phyloP scores from a whole-genome alignment of 2,797 vertebrate species.

The Buceros bicornis region DNA sequence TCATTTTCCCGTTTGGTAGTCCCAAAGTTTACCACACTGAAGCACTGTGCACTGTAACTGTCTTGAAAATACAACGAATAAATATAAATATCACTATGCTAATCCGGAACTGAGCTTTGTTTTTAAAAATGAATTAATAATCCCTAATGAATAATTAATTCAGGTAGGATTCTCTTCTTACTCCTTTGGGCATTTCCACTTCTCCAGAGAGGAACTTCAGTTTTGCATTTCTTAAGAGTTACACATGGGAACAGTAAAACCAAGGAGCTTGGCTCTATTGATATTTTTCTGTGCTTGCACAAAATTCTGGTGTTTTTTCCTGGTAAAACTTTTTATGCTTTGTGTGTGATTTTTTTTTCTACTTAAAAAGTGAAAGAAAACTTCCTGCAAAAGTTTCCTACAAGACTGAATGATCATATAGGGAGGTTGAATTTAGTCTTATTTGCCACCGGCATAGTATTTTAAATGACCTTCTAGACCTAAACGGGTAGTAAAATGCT shows the following conservation, averaged over 20 bases:
- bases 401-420: not conserved
- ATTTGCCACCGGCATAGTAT: not conserved
- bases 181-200: not conserved
- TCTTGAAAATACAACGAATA: not conserved
- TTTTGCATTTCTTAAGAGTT: conserved; percentile 26
- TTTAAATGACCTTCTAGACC: not conserved
- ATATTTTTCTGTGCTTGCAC: not conserved
- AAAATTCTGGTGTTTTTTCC: not conserved
- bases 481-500: not conserved
- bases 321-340: not conserved
- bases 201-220: not conserved
- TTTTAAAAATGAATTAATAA: conserved; percentile 7
- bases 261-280: not conserved
- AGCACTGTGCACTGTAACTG: not conserved
- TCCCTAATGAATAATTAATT: conserved; percentile 32
- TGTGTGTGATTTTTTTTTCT: not conserved
- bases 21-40: not conserved
- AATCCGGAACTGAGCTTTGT: not conserved
- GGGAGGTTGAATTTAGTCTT: not conserved
- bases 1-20: not conserved
- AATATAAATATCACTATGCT: not conserved
- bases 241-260: not conserved
- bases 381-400: not conserved
- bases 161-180: not conserved
- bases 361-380: not conserved